phyloP scores from a whole-genome alignment of 53 echinoderm and acorn worm genomes.

The Echinometra lucunter region DNA sequence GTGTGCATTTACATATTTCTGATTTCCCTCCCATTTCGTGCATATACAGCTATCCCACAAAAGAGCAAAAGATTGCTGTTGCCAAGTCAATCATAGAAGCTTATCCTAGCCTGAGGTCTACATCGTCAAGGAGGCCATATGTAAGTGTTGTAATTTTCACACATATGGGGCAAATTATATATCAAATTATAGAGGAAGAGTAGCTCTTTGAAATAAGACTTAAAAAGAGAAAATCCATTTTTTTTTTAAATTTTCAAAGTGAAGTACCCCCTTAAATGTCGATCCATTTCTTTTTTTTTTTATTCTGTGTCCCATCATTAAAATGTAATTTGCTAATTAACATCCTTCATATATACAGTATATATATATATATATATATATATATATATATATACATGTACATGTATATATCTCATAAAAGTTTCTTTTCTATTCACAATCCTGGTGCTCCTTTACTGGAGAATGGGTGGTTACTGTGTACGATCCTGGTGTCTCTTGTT shows the following conservation, averaged over 20 bases:
- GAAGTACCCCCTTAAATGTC: not conserved
- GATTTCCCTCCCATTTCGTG: not conserved
- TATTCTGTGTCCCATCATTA: no score
- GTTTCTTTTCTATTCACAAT: no score
- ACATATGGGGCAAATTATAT: not conserved
- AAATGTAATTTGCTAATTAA: not conserved
- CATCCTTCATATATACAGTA: conserved; percentile 5
- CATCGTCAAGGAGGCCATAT: not conserved
- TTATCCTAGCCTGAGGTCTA: not conserved
- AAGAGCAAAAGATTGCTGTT: not conserved
- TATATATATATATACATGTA: no score
- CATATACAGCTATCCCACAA: conserved; percentile 5
- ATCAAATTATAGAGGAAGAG: not conserved
- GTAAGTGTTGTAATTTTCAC: conserved; percentile 5
- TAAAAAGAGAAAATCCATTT: not conserved
- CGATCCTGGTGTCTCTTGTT: no score
- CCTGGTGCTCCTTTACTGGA: no score
- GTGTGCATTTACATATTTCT: not conserved
- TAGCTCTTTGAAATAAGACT: not conserved
- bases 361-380: no score
- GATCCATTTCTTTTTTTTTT: no score
- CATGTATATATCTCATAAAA: not conserved
- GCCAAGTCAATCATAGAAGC: not conserved
- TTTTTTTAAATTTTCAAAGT: conserved; percentile 2
- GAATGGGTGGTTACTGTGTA: no score